Evolutionary conservation across 2,797 vertebrate genomes (phyloP), one percentile per base, ranked within the genome.

Genomic region (Sebastolobus alascanus): DNA sequence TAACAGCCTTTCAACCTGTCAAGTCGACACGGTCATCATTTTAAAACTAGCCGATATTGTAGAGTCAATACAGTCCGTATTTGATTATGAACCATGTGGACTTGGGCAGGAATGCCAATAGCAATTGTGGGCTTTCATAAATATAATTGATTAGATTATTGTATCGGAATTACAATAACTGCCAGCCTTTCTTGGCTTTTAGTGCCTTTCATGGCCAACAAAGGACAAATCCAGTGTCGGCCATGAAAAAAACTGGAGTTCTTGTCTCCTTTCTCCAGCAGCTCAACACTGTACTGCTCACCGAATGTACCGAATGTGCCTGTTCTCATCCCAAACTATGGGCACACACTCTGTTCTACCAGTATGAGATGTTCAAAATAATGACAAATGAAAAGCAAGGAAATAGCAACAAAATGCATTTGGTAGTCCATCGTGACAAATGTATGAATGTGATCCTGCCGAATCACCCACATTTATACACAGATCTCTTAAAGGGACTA

Each of bases 401-500:
- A 75, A 65, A 76, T 10, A 20, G 29, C 14, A 59, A 40, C 12
- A 55, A 8, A 33, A 56, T 60, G 38, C n/a, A 27, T 77, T 43
- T 69, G 58, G 5, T 2, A 33, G 27, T 52, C 8, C 37, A 61
- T 52, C 12, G 2, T 35, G 37, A 71, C 4, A 63, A 58, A 64
- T 71, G 31, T 50, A n/a, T 76, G 13, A 56, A 66, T 59, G 6
- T 14, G 50, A 14, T 73, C 52, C 12, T 4, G 14, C 22, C 38
- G 43, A 58, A 73, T 35, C 25, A 55, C 11, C n/a, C 46, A 73
- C 27, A 71, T 40, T 4, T 10, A 29, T 5, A 25, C 9, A 65
- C 27, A 68, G 27, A 55, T 68, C 64, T 20, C 46, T 11, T 33
- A 61, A 31, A 31, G 25, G 25, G 25, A 25, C 25, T 25, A 25